Percentiles rank a stretch among this genome's conserved stretches.
These are phyloP conservation scores for Enteromius treurensis DNA, from an alignment of 2,797 vertebrate species.

Conservation along the genomic window DNA sequence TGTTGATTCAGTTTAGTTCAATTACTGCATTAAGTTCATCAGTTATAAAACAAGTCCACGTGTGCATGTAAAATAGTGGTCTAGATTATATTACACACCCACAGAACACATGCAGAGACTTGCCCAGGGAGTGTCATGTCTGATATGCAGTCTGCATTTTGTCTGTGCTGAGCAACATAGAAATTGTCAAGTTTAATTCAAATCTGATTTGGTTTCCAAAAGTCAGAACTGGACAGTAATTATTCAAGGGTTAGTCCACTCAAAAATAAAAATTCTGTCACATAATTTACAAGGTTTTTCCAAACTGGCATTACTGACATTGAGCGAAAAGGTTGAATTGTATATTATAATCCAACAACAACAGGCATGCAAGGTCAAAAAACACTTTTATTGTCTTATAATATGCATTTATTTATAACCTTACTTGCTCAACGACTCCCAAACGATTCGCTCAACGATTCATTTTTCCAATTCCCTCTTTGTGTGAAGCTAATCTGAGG, in stretches of 20 bases:
- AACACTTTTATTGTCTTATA: no score
- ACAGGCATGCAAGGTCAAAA: no score
- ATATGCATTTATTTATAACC: no score
- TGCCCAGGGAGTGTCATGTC: constrained; percentile 55
- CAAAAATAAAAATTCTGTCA: not conserved
- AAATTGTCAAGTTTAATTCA: constrained; percentile 4
- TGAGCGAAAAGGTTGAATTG: not conserved
- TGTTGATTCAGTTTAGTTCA: not conserved
- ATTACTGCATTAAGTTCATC: not conserved
- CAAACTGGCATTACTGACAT: not conserved
- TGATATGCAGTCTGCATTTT: constrained; percentile 47
- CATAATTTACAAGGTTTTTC: not conserved
- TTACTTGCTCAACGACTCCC: no score
- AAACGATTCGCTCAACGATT: no score
- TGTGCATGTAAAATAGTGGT: not conserved
- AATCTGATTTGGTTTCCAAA: not conserved
- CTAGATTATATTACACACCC: not conserved
- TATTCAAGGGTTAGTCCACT: not conserved
- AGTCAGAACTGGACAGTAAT: not conserved
- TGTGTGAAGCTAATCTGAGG: no score
- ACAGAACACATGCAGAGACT: constrained; percentile 47
- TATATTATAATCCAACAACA: not conserved
- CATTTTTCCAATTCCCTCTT: no score
- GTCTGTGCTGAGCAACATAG: constrained; percentile 19
- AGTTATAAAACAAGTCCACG: not conserved